Evolutionary conservation across 2,113 vertebrate genomes (phyloP).

Genomic region (Sarotherodon lohbergeri): DNA sequence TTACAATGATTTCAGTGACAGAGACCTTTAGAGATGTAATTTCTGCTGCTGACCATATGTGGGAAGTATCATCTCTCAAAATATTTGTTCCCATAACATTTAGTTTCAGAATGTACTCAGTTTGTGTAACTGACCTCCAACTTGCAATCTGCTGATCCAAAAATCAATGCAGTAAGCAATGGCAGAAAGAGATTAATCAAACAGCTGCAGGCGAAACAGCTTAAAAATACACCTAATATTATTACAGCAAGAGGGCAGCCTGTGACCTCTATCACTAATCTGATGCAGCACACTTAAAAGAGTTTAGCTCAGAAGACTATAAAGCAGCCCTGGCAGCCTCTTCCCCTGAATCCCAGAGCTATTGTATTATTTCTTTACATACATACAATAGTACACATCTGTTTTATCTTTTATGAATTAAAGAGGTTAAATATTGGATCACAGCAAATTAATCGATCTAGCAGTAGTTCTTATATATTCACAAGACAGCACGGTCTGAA

Average conservation of each 20-base stretch:
- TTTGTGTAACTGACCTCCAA: not conserved
- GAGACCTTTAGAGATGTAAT: not conserved
- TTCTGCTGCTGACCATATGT: not conserved
- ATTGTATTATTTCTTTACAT: not conserved
- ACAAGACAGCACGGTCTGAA: too few species aligned
- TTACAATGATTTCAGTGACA: accelerated
- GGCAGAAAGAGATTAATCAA: accelerated
- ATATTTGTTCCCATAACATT: not conserved
- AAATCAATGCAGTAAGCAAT: not conserved
- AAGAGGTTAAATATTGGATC: accelerated
- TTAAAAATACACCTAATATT: not conserved
- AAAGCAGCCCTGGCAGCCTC: not conserved
- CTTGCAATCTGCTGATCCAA: accelerated
- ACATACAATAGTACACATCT: not conserved
- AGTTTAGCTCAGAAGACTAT: accelerated
- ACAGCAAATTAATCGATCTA: accelerated
- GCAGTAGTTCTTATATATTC: too few species aligned
- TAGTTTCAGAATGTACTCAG: not conserved
- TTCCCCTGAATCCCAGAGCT: accelerated
- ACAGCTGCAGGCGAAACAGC: accelerated
- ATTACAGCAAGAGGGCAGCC: not conserved
- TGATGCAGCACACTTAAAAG: not conserved
- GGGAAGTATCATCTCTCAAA: not conserved
- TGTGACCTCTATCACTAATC: not conserved
- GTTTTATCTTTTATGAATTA: not conserved